Conservation (phyloP, 2,113 vertebrate species). For the Ifrita kowaldi region DNA sequence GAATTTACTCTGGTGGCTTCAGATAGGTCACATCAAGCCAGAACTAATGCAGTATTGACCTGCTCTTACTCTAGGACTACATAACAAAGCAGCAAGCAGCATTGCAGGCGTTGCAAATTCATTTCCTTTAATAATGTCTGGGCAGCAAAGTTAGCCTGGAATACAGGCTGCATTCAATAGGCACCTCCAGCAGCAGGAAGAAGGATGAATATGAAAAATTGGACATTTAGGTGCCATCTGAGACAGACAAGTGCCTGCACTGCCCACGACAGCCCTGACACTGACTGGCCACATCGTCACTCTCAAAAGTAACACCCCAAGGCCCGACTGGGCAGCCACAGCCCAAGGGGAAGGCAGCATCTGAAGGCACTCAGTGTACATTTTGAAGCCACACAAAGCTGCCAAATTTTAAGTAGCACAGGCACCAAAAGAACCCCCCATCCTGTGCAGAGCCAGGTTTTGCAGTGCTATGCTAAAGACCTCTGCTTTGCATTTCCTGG, state of each 20-base stretch:
- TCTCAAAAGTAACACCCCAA: neutral
- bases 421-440: neutral
- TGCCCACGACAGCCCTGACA: neutral
- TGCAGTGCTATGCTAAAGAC: neutral
- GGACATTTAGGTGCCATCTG: neutral
- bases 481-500: neutral
- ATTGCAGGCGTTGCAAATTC: neutral
- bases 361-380: neutral
- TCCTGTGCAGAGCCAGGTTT: neutral
- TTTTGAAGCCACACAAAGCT: neutral
- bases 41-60: conserved; percentile 51
- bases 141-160: neutral
- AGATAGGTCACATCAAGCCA: conserved; percentile 24
- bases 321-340: neutral
- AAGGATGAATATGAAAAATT: neutral
- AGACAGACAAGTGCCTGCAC: neutral
- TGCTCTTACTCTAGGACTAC: neutral
- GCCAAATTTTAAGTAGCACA: neutral
- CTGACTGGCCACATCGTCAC: fast-evolving
- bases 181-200: neutral
- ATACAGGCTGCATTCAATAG: neutral
- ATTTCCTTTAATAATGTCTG: neutral
- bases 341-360: neutral
- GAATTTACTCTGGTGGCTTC: conserved; percentile 45
- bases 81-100: conserved; percentile 28